Base-by-base conservation (phyloP, 1,140 invertebrate species). In the Nilaparvata lugens region DNA sequence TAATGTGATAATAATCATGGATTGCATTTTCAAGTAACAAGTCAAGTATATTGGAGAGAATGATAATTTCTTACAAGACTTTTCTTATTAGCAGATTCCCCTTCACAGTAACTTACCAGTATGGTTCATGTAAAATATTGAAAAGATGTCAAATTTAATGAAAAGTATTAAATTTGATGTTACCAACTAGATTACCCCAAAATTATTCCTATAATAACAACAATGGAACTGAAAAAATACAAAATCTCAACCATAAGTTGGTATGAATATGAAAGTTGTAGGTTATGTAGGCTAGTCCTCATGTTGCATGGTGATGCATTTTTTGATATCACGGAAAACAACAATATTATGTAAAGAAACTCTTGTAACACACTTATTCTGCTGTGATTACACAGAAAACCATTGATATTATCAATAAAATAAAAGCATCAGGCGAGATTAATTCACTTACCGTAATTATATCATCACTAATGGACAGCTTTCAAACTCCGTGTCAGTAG, bases 231-330 rank as follows among this genome's bases (percentile, higher is more conserved):
- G 16, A 38, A 31, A 56, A 56, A 31, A 19, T 31, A 19, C 16
- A 48, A 19, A 48, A 18, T 48, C 16, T 23, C 16, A 48, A 23
- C 16, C 45, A 48, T 18, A 48, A 48, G 45, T 19, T 19, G 45
- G 45, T 23, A 48, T 48, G 16, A 23, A 19, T 48, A 19, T 48
- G 45, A 48, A 48, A 19, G 45, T 18, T 48, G 5, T 19, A 18
- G 21, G 21, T 48, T 48, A 19, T 48, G 45, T 19, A 19, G 45
- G 16, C 21, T 38, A 31, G 35, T 56, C 18, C 18, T 56, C 19
- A 31, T 56, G 54, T 56, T 28, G 31, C 54, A 56, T 38, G 28
- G 54, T 56, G 54, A 31, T 56, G 35, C 54, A 56, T 31, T 56
- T 56, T 56, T 56, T 56, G 54, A 56, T 23, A 48, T 48, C 45